phyloP scores from a whole-genome alignment of 2,888 invertebrate species.

The Alsophila aescularia region DNA sequence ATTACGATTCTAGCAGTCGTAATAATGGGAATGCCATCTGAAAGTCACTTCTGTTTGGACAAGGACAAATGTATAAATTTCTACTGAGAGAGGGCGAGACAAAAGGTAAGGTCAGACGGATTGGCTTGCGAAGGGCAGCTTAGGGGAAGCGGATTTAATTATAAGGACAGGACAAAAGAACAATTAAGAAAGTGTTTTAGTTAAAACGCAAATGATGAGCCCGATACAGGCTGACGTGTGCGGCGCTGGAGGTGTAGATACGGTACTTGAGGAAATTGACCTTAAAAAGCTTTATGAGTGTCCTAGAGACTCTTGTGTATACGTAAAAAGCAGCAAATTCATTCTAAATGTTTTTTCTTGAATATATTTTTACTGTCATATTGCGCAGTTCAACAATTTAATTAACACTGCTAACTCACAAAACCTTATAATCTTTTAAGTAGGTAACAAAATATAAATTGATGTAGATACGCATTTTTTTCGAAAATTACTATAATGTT shows the following conservation, averaged over 20 bases:
- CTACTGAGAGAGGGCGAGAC: conserved; percentile 29
- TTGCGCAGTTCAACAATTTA: no score
- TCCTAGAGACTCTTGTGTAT: no score
- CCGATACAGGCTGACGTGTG: neutral
- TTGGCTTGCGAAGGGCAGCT: conserved; percentile 50
- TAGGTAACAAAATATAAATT: no score
- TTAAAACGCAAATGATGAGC: neutral
- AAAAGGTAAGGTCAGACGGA: conserved; percentile 44
- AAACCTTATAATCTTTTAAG: no score
- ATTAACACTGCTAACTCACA: no score
- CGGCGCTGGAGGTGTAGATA: neutral
- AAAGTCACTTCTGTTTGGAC: conserved; percentile 43
- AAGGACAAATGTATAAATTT: conserved; percentile 32
- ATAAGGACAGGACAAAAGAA: conserved; percentile 44
- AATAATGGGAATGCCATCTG: conserved; percentile 52
- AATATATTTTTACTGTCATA: no score
- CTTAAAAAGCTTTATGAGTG: no score
- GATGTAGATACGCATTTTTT: no score
- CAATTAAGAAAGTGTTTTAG: conserved; percentile 10
- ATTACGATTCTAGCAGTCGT: conserved; percentile 49
- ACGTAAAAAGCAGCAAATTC: no score
- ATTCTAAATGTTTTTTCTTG: no score
- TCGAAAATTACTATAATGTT: no score
- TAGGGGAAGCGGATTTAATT: conserved; percentile 46
- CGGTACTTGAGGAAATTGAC: neutral